These are phyloP conservation scores for Myrmophylax atrothorax DNA, from an alignment of 2,113 vertebrate genomes.

Conservation along the genomic window DNA sequence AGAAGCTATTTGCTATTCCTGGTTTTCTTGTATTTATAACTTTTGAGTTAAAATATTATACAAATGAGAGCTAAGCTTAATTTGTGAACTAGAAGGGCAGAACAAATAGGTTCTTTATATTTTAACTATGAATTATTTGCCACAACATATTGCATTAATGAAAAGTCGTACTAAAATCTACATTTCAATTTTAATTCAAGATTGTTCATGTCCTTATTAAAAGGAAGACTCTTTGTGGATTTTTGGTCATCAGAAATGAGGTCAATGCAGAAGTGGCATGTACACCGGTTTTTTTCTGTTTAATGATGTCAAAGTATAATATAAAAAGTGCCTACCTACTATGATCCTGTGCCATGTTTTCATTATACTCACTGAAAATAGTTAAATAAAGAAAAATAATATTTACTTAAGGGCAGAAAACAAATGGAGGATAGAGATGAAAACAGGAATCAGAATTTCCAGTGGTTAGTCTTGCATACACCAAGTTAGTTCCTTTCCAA, in stretches of 20 bases:
- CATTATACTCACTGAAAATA: background rate
- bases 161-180: background rate
- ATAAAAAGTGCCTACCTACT: background rate
- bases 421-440: background rate
- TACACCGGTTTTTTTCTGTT: background rate
- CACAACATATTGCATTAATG: background rate
- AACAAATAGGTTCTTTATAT: background rate
- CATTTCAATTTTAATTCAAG: slow-evolving; percentile 10
- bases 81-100: background rate
- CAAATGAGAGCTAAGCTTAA: background rate
- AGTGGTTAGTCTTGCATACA: background rate
- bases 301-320: background rate
- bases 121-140: background rate
- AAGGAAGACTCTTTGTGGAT: background rate
- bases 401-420: background rate
- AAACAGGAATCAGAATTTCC: background rate
- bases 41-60: background rate
- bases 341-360: background rate
- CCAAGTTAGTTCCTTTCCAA: background rate
- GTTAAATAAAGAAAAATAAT: background rate
- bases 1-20: background rate
- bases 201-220: slow-evolving; percentile 2
- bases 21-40: background rate
- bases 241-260: background rate
- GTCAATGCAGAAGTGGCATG: background rate